Conservation (phyloP, 2,113 vertebrate species). For the Paradoxurus hermaphroditus region DNA sequence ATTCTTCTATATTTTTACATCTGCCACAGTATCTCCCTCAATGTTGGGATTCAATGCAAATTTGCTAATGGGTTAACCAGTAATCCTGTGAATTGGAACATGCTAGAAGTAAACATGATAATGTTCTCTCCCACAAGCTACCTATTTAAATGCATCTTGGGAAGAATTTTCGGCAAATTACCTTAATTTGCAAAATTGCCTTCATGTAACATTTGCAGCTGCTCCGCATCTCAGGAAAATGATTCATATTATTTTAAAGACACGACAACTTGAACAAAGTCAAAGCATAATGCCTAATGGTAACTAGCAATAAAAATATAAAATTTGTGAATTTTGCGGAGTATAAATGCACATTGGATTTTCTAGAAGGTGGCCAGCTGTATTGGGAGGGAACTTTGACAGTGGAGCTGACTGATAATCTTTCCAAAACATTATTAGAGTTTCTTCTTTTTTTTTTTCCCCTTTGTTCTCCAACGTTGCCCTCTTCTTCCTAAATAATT, state of each 20-base stretch:
- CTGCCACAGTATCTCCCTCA: not conserved
- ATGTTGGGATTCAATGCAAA: not conserved
- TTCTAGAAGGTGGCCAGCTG: not conserved
- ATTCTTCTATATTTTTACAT: not conserved
- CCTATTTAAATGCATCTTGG: slow-evolving; percentile 56
- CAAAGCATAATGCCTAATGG: slow-evolving; percentile 46
- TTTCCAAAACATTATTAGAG: not conserved
- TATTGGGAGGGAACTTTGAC: not conserved
- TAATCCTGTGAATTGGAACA: slow-evolving; percentile 49
- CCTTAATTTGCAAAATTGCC: slow-evolving; percentile 69
- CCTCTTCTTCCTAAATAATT: not conserved
- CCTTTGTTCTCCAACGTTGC: not conserved
- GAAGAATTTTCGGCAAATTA: slow-evolving; percentile 69
- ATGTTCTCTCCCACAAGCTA: slow-evolving; percentile 21
- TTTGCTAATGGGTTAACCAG: slow-evolving; percentile 32
- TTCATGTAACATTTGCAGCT: slow-evolving; percentile 65
- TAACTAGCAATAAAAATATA: slow-evolving; percentile 55
- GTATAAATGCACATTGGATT: not conserved
- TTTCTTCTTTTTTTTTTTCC: not conserved
- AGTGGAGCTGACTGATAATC: not conserved
- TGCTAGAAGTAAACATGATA: slow-evolving; percentile 6
- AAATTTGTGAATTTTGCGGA: slow-evolving; percentile 39
- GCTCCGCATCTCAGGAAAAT: slow-evolving; percentile 55
- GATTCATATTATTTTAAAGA: slow-evolving; percentile 74
- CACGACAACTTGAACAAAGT: slow-evolving; percentile 52